Conservation (phyloP, 1,140 invertebrate genomes). For the Xylocopa sonorina region DNA sequence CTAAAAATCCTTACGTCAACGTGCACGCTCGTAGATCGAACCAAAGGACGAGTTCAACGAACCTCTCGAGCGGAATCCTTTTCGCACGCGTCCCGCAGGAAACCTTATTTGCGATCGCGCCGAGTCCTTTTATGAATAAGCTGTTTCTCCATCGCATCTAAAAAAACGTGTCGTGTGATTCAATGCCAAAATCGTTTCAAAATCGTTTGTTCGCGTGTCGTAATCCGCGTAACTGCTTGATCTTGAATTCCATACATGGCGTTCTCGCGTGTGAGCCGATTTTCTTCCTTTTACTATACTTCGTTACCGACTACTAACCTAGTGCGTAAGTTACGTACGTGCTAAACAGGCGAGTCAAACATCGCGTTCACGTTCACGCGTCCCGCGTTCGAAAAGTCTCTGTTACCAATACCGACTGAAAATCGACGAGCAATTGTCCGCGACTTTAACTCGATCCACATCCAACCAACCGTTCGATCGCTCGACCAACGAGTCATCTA, state of each 20-base stretch:
- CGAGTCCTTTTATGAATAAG: slow-evolving; percentile 32
- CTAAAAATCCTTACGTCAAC: not conserved
- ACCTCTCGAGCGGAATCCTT: not conserved
- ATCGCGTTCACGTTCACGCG: not conserved
- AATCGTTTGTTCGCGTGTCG: slow-evolving; percentile 52
- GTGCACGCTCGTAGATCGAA: not conserved
- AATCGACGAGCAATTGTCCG: slow-evolving; percentile 2
- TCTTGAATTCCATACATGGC: slow-evolving; percentile 45
- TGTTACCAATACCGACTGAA: not conserved
- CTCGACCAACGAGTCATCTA: slow-evolving; percentile 46
- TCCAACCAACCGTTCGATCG: too few relatives aligned
- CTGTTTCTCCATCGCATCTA: slow-evolving; percentile 54
- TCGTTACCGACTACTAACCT: slow-evolving; percentile 12
- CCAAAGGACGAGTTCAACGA: slow-evolving; percentile 1
- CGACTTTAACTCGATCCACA: slow-evolving; percentile 48
- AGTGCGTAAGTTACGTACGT: not conserved
- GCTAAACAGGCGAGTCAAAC: not conserved
- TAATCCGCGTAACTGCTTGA: slow-evolving; percentile 44
- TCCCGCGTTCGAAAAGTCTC: not conserved
- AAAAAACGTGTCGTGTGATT: slow-evolving; percentile 58
- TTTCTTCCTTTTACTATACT: slow-evolving; percentile 47
- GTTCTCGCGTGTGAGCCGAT: slow-evolving; percentile 7
- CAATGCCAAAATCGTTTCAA: slow-evolving; percentile 70
- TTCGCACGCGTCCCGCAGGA: not conserved
- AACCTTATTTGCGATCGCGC: slow-evolving; percentile 5